Evolutionary conservation across 2,888 invertebrate species (phyloP), one percentile per base, ranked within the genome.

Genomic region (Ophraella communa): DNA sequence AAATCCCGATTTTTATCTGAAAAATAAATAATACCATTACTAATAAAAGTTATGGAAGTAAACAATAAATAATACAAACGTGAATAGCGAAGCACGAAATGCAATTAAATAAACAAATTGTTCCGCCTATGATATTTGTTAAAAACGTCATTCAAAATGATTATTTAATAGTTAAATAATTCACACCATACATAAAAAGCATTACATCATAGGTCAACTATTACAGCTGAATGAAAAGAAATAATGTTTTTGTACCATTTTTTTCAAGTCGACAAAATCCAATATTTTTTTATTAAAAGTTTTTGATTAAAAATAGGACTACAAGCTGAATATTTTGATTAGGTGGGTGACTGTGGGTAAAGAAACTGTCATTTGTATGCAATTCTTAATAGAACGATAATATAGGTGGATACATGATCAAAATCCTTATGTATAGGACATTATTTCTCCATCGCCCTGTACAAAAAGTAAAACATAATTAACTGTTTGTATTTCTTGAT

Each of bases 141-240:
- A 63, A 63, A 63, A 58, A 63, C 63, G 39, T 42, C 63, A 58
- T 63, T 56, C 58, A 47, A 63, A 58, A 52, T 58, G 58, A 63
- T 63, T 63, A 58, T 63, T 63, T 49, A 63, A 63, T 63, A 57
- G 58, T 63, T 58, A 53, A 54, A 56, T 63, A 63, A 63, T 63
- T 52, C 58, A 63, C 58, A 63, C 63, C 53, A 63, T 58, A 63
- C 63, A 58, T 63, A 63, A 63, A 63, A 58, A 39, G 39, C 52
- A 58, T 63, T 63, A 63, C 63, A 58, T 63, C 63, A 63, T 53
- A 53, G 53, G 53, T 54, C 52, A 45, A 45, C 44, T 47, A 27
- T 51, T 51, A 51, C 27, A 27, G 17, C 27, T 51, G 49, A 27
- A 51, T 51, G 27, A 51, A 51, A 47, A n/a, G 47, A 5, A 17